A percentile compares a stretch with the other conserved stretches of the same genome.
Conservation (phyloP, 2,797 vertebrate species). For the Gymnoscopelus microlampas region DNA sequence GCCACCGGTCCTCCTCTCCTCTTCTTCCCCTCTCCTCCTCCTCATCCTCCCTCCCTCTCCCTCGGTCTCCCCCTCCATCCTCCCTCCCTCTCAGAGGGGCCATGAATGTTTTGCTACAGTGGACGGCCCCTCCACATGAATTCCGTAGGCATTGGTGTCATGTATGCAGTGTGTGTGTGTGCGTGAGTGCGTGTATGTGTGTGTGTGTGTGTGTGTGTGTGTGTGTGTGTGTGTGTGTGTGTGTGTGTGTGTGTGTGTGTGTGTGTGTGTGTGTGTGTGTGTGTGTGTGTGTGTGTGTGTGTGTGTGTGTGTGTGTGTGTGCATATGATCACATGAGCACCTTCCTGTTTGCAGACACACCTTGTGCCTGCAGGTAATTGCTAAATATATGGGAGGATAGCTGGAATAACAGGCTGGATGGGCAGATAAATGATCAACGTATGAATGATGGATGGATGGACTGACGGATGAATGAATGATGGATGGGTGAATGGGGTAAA, state of each 20-base stretch:
- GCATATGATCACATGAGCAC: neutral
- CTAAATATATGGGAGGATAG: constrained; percentile 16
- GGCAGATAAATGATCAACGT: constrained; percentile 12
- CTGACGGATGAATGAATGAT: neutral
- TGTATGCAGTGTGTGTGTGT: constrained; percentile 17
- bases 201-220: neutral
- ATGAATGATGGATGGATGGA: constrained; percentile 17
- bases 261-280: constrained; percentile 14
- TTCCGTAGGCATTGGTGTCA: constrained; percentile 15
- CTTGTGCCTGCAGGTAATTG: neutral
- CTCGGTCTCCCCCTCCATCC: constrained; percentile 6
- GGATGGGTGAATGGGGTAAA: constrained; percentile 14
- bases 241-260: constrained; percentile 16
- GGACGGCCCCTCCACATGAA: constrained; percentile 18
- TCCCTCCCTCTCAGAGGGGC: constrained; percentile 24
- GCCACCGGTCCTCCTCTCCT: neutral
- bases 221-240: neutral
- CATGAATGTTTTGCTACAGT: constrained; percentile 58
- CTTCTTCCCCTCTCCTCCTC: constrained; percentile 1
- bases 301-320: neutral
- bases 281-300: neutral
- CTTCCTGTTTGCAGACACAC: neutral
- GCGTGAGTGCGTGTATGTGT: neutral
- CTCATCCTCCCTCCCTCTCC: constrained; percentile 13
- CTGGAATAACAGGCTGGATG: neutral